phyloP scores from a whole-genome alignment of 2,113 vertebrate genomes.

The Urocynchramus pylzowi region DNA sequence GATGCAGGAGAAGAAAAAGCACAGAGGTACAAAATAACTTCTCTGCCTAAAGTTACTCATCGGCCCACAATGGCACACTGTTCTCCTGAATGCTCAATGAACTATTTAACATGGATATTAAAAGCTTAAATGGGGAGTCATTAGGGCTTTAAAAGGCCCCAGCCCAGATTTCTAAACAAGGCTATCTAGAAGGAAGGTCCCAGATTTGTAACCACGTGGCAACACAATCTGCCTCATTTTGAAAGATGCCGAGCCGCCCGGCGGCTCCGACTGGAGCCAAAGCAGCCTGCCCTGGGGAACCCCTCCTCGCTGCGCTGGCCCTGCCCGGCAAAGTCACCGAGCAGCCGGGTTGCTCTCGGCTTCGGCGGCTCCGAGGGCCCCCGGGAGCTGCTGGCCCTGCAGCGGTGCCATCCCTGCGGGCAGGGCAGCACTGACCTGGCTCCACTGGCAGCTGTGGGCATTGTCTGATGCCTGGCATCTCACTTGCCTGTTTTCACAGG shows the following conservation, averaged over 20 bases:
- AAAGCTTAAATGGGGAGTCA: constrained; percentile 4
- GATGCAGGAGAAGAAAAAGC: background rate
- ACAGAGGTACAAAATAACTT: background rate
- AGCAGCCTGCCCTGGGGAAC: background rate
- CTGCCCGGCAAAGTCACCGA: background rate
- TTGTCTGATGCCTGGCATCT: background rate
- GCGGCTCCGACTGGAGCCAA: background rate
- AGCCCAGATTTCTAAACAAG: constrained; percentile 30
- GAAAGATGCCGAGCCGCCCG: background rate
- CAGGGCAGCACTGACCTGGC: background rate
- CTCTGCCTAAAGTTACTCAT: constrained; percentile 14
- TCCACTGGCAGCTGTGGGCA: background rate
- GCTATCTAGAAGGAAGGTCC: constrained; percentile 3
- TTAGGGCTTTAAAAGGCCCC: background rate
- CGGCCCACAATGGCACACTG: background rate
- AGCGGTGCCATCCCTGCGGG: background rate
- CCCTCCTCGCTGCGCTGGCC: background rate
- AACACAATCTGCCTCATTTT: background rate
- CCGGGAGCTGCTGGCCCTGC: background rate
- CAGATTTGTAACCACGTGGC: background rate
- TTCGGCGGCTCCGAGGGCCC: background rate
- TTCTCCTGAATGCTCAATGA: background rate
- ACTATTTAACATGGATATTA: background rate
- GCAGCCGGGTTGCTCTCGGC: background rate
- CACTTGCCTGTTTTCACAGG: background rate